Evolutionary conservation across 2,113 vertebrate genomes (phyloP).

Genomic region (Gavia stellata): DNA sequence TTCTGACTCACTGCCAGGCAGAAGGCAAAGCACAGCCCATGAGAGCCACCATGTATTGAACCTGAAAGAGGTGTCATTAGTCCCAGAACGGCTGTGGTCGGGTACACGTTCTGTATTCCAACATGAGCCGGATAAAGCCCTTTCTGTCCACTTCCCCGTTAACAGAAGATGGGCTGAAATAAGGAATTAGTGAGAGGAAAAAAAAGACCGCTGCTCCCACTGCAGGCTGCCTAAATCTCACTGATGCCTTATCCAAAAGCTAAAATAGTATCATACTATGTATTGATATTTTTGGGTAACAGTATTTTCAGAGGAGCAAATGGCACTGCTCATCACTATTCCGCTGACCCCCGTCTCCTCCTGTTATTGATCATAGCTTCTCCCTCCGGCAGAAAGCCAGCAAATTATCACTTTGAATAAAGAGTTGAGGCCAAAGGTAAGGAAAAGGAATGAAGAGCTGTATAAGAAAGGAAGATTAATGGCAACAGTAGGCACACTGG

Average conservation of each 20-base stretch:
- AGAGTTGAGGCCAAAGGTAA: conserved; percentile 58
- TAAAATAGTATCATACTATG: conserved; percentile 5
- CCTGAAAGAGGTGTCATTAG: neutral
- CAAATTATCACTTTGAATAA: conserved; percentile 64
- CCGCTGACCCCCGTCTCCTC: conserved; percentile 35
- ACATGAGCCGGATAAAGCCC: neutral
- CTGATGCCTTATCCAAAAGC: neutral
- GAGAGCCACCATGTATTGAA: neutral
- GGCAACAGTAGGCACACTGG: conserved; percentile 27
- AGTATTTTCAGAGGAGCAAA: conserved; percentile 21
- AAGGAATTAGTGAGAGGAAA: neutral
- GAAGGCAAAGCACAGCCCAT: neutral
- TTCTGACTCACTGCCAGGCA: neutral
- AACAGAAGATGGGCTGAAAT: neutral
- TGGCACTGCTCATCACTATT: conserved; percentile 53
- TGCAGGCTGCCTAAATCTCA: neutral
- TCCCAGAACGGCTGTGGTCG: neutral
- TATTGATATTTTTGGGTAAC: conserved; percentile 41
- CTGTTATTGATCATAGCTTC: conserved; percentile 63
- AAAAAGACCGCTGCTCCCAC: neutral
- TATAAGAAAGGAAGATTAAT: conserved; percentile 52
- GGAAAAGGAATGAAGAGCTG: conserved; percentile 45
- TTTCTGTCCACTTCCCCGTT: neutral
- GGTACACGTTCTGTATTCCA: neutral
- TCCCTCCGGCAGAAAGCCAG: conserved; percentile 27